Evolutionary conservation across 1,140 invertebrate genomes (phyloP).

Genomic region (Battus philenor): DNA sequence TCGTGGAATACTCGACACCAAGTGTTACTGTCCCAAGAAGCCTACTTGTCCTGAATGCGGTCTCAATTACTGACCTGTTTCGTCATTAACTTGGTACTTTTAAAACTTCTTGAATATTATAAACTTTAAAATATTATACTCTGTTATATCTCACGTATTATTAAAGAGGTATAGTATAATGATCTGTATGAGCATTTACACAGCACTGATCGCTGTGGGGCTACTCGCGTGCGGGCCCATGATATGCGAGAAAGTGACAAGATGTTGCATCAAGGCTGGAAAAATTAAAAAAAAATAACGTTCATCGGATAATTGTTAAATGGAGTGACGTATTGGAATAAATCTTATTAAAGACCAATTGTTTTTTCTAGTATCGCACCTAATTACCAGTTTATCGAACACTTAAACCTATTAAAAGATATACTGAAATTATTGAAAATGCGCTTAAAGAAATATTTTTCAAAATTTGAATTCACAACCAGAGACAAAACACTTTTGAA

Average conservation of each 20-base stretch:
- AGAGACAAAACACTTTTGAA: too few relatives aligned
- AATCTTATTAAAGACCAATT: too few relatives aligned
- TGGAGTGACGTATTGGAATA: neutral
- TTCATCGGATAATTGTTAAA: neutral
- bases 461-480: too few relatives aligned
- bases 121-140: too few relatives aligned
- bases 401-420: too few relatives aligned
- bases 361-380: too few relatives aligned
- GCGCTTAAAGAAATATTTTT: too few relatives aligned
- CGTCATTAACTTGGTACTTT: neutral
- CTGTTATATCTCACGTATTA: too few relatives aligned
- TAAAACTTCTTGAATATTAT: too few relatives aligned
- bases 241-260: neutral
- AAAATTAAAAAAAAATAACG: neutral
- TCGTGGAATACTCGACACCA: slow-evolving; percentile 26
- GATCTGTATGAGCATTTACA: slow-evolving; percentile 39
- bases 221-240: neutral
- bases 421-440: too few relatives aligned
- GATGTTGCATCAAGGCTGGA: neutral
- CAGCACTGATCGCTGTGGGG: neutral
- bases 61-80: slow-evolving; percentile 32
- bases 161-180: too few relatives aligned
- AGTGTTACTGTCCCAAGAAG: slow-evolving; percentile 39
- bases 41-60: slow-evolving; percentile 55
- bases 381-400: too few relatives aligned